Percentiles rank a stretch among this genome's conserved stretches.
Evolutionary conservation across 2,113 vertebrate species (phyloP).

Genomic region (Mormoops blainvillei): DNA sequence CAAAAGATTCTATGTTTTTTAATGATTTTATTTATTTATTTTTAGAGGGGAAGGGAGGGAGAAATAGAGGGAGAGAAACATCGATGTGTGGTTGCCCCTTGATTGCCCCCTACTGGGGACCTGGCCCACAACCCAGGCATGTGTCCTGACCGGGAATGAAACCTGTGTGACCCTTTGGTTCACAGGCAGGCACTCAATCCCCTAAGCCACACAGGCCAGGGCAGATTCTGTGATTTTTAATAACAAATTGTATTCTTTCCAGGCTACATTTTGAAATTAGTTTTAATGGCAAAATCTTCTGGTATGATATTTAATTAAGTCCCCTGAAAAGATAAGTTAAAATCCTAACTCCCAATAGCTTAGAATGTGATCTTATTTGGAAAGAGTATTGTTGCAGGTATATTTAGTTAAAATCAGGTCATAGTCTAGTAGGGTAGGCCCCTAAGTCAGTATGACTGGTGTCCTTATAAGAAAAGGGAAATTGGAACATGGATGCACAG

Average conservation of each 20-base stretch:
- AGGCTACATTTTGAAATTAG: not conserved
- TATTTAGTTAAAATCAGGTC: not conserved
- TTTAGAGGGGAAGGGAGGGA: no score
- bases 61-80: no score
- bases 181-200: no score
- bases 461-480: not conserved
- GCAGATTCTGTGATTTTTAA: no score
- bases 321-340: not conserved
- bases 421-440: rapidly evolving
- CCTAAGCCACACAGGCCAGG: no score
- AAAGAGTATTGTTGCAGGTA: not conserved
- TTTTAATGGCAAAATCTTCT: not conserved
- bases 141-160: no score
- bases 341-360: not conserved
- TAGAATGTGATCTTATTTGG: not conserved
- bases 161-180: no score
- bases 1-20: not conserved
- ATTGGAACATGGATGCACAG: not conserved
- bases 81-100: no score
- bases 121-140: no score
- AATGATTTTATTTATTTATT: no score
- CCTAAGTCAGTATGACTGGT: not conserved
- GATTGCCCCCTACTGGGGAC: no score
- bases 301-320: not conserved
- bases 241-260: not conserved